Conservation (phyloP, 2,888 invertebrate species). For the Yponomeuta malinellus region DNA sequence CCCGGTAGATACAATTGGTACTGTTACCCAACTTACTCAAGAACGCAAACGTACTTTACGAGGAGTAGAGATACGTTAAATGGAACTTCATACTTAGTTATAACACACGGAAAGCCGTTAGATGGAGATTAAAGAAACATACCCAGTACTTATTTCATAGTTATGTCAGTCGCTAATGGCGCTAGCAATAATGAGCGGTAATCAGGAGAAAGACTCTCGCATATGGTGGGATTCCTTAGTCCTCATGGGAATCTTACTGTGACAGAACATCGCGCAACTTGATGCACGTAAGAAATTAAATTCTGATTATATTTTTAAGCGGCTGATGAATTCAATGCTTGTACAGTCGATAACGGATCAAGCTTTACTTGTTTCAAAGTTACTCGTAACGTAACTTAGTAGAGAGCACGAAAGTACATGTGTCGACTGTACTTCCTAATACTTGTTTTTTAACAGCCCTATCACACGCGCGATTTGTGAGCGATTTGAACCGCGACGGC, state of each 20-base stretch:
- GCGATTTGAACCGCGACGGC: no score
- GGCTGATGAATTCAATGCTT: not conserved
- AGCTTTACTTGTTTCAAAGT: not conserved
- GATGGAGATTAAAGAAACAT: not conserved
- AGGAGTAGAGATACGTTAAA: not conserved
- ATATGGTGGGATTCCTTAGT: not conserved
- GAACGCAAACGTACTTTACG: not conserved
- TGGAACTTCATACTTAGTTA: conserved; percentile 2
- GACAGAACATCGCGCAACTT: not conserved
- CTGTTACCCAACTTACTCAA: not conserved
- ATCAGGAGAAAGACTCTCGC: conserved; percentile 3
- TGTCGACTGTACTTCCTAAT: no score
- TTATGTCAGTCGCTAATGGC: conserved; percentile 11
- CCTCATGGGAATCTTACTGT: not conserved
- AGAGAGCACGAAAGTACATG: no score
- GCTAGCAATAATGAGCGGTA: conserved; percentile 1
- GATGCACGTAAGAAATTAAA: not conserved
- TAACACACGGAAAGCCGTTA: conserved; percentile 24
- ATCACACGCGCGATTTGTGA: no score
- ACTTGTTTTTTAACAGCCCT: no score
- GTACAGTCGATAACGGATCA: not conserved
- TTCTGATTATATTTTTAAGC: not conserved
- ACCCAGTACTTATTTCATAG: conserved; percentile 10
- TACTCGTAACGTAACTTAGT: not conserved
- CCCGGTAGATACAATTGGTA: not conserved